phyloP scores from a whole-genome alignment of 2,888 invertebrate species.

The Scaptomyza tumidula region DNA sequence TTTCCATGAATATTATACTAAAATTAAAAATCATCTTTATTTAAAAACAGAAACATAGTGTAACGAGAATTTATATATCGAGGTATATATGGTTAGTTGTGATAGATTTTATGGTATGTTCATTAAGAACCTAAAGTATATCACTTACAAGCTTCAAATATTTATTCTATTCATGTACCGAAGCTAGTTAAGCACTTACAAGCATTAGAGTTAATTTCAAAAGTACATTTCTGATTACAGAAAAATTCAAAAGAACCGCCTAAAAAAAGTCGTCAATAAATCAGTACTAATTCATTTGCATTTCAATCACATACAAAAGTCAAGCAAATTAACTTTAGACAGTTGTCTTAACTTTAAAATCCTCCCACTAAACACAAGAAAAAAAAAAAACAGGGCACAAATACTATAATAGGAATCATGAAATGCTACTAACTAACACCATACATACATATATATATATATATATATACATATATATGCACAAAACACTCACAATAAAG shows the following conservation, averaged over 20 bases:
- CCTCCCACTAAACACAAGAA: conserved; percentile 10
- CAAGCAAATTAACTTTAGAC: conserved; percentile 38
- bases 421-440: conserved; percentile 33
- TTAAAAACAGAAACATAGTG: too few relatives aligned
- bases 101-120: too few relatives aligned
- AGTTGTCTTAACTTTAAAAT: conserved; percentile 42
- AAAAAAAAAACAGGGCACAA: too few relatives aligned
- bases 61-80: too few relatives aligned
- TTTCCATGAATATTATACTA: not conserved
- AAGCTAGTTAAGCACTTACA: not conserved
- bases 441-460: too few relatives aligned
- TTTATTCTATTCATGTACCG: not conserved
- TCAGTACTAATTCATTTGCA: conserved; percentile 33
- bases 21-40: too few relatives aligned
- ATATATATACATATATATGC: too few relatives aligned
- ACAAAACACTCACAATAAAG: conserved; percentile 28
- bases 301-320: conserved; percentile 43
- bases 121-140: too few relatives aligned
- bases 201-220: not conserved
- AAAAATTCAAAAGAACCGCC: conserved; percentile 26
- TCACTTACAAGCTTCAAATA: not conserved
- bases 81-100: too few relatives aligned
- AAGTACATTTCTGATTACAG: too few relatives aligned
- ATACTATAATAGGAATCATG: conserved; percentile 21
- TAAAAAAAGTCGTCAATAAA: conserved; percentile 14